These are phyloP conservation scores for Pachyuromys duprasi DNA, from an alignment of 2,797 vertebrate species.

Conservation along the genomic window DNA sequence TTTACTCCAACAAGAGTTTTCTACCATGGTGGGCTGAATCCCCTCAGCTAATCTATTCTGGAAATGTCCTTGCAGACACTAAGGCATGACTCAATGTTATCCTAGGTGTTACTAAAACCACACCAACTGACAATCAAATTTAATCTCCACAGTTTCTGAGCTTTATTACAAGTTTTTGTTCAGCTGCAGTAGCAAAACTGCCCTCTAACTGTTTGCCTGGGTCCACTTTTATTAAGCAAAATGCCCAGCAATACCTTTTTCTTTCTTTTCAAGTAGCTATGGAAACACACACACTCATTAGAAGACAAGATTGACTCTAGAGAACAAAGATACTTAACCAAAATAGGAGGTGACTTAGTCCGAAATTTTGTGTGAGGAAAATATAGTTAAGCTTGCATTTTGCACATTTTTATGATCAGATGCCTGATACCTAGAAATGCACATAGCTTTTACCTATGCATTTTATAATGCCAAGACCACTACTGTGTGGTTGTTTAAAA, in stretches of 20 bases:
- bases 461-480: neutral
- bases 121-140: neutral
- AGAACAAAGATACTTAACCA: neutral
- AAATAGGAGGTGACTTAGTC: neutral
- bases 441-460: neutral
- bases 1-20: neutral
- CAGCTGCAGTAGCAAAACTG: neutral
- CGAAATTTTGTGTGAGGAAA: neutral
- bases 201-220: neutral
- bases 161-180: neutral
- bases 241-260: neutral
- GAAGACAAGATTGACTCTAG: neutral
- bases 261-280: neutral
- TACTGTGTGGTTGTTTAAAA: neutral
- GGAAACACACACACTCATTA: neutral
- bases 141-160: neutral
- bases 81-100: neutral
- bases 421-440: neutral
- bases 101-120: neutral
- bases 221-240: neutral
- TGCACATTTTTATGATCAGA: neutral
- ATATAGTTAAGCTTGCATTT: neutral
- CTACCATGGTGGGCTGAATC: neutral
- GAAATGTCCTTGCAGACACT: neutral
- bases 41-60: neutral